A percentile compares a stretch with the other conserved stretches of the same genome.
These are phyloP conservation scores for Maniola jurtina DNA, from an alignment of 1,140 invertebrate species.

Conservation along the genomic window DNA sequence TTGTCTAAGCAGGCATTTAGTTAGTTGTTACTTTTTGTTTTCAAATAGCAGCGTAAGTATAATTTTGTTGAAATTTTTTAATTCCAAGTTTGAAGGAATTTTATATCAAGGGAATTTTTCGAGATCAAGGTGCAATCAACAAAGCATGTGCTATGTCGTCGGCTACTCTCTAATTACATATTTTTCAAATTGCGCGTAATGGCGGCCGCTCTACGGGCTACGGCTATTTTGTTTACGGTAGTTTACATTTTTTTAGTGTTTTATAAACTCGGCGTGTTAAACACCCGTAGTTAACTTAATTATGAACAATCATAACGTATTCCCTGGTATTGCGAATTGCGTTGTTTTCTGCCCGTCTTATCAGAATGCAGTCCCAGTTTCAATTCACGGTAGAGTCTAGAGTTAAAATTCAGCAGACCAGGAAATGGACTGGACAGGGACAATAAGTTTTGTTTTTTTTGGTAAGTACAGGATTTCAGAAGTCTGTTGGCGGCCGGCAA, in stretches of 20 bases:
- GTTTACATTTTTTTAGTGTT: slow-evolving; percentile 29
- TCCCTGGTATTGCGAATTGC: background rate
- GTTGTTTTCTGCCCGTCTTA: background rate
- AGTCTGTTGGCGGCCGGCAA: no score
- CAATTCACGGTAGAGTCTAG: no score
- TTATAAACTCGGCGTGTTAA: slow-evolving; percentile 4
- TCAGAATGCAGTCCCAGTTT: no score
- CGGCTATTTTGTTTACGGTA: slow-evolving; percentile 25
- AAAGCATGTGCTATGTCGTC: slow-evolving; percentile 47
- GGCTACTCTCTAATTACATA: slow-evolving; percentile 49
- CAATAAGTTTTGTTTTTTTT: no score
- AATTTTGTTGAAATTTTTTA: slow-evolving; percentile 29
- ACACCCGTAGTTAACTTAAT: slow-evolving; percentile 1
- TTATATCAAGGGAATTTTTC: slow-evolving; percentile 25
- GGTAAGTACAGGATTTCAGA: no score
- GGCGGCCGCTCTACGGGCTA: slow-evolving; percentile 12
- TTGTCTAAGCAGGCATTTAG: background rate
- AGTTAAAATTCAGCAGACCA: no score
- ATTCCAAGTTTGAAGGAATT: slow-evolving; percentile 29
- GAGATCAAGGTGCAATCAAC: slow-evolving; percentile 32
- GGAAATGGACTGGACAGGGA: no score
- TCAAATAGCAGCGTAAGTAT: slow-evolving; percentile 21
- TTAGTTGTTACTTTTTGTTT: slow-evolving; percentile 7
- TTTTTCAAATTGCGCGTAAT: slow-evolving; percentile 53
- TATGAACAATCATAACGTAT: background rate